Conservation (phyloP, 2,797 vertebrate species). For the Epinephelus coioides region DNA sequence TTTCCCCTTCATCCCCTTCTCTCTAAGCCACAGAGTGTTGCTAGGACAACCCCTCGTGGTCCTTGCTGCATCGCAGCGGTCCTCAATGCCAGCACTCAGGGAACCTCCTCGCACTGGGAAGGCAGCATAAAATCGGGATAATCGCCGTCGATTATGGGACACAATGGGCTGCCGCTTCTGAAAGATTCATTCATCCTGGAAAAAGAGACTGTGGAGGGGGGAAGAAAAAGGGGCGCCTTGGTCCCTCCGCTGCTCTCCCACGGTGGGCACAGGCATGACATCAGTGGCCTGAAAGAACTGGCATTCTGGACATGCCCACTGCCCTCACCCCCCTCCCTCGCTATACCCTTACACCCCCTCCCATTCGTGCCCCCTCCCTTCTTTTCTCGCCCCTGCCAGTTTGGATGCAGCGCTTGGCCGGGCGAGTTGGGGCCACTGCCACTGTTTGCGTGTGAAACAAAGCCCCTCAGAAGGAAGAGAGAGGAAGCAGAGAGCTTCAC, state of each 20-base stretch:
- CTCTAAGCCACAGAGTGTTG: slow-evolving; percentile 80
- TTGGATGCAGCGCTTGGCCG: slow-evolving; percentile 82
- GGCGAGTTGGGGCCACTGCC: slow-evolving; percentile 82
- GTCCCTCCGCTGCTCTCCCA: slow-evolving; percentile 87
- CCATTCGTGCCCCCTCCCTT: slow-evolving; percentile 52
- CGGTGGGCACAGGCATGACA: slow-evolving; percentile 89
- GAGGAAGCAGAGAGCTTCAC: slow-evolving; percentile 88
- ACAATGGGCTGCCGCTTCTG: slow-evolving; percentile 86
- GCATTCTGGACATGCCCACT: slow-evolving; percentile 83
- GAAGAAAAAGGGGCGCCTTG: slow-evolving; percentile 73
- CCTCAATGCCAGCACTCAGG: slow-evolving; percentile 83
- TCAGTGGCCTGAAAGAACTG: slow-evolving; percentile 86
- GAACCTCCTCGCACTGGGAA: slow-evolving; percentile 84
- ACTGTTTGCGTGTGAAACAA: slow-evolving; percentile 88
- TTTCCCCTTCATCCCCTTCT: slow-evolving; percentile 75
- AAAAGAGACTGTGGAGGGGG: slow-evolving; percentile 79
- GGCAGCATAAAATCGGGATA: slow-evolving; percentile 89
- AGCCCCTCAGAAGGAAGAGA: slow-evolving; percentile 85
- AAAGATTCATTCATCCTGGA: slow-evolving; percentile 89
- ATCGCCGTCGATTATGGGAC: slow-evolving; percentile 87
- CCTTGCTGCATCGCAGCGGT: slow-evolving; percentile 76
- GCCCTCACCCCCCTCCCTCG: slow-evolving; percentile 48
- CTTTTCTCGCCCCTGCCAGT: slow-evolving; percentile 81
- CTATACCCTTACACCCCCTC: slow-evolving; percentile 67
- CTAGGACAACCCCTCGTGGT: slow-evolving; percentile 85